phyloP scores from a whole-genome alignment of 2,888 invertebrate genomes.

The Ashinkailepas kermadecensis region DNA sequence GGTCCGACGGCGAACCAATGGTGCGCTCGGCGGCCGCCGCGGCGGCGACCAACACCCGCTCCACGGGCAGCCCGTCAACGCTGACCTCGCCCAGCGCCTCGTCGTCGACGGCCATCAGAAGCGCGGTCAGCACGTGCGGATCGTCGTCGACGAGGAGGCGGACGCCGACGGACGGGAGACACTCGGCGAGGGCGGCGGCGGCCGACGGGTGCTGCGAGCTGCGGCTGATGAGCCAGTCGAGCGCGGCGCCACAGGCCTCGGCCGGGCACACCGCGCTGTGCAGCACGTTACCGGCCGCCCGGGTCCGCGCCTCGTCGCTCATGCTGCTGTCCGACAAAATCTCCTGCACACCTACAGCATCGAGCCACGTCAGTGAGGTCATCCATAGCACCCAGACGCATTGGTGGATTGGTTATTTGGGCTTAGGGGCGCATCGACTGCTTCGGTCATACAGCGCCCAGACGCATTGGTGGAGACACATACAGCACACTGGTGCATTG shows the following conservation, averaged over 20 bases:
- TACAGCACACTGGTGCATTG: too few relatives aligned
- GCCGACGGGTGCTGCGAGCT: background rate
- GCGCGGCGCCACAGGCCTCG: background rate
- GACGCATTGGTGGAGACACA: too few relatives aligned
- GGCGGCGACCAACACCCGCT: background rate
- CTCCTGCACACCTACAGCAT: background rate
- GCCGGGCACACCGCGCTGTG: background rate
- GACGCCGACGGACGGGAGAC: background rate
- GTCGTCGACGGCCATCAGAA: background rate
- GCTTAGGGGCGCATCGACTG: too few relatives aligned
- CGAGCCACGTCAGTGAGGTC: background rate
- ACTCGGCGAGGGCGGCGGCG: background rate
- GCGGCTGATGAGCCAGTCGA: background rate
- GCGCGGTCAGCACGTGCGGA: background rate
- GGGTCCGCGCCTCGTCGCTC: background rate
- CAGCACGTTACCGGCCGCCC: background rate
- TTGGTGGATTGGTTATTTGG: too few relatives aligned
- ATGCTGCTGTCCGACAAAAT: background rate
- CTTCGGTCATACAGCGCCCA: too few relatives aligned
- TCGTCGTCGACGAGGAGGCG: background rate
- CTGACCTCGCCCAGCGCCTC: background rate
- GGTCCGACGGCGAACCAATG: background rate
- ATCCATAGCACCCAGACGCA: too few relatives aligned
- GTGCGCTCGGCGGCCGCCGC: background rate
- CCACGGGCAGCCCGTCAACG: background rate